Evolutionary conservation across 1,140 invertebrate species (phyloP), one percentile per base, ranked within the genome.

Genomic region (Brachionus koreanus): DNA sequence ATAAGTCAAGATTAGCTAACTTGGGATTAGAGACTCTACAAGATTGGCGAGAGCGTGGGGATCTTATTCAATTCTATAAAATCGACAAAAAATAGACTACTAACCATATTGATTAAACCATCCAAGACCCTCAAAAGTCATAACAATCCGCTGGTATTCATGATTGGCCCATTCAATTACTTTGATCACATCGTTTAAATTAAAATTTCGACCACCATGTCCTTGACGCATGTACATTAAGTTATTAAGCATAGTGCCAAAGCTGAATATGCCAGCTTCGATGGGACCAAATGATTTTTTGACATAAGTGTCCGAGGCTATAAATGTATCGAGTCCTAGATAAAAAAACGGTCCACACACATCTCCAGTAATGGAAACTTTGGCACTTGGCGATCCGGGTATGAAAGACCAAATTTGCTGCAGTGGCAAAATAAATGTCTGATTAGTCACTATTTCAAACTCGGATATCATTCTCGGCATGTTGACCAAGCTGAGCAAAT

Each of bases 211-310:
- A 35, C 77, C 77, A 35, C 77, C 77, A 57, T 82, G 61, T 35
- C 61, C 81, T 29, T 82, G 61, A 13, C 95, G 91, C 92, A 97
- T 94, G 86, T 96, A 97, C 85, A 94, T 90, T 0, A 94, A 92
- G 0, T 94, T 95, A 87, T 95, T 94, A 86, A 97, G 91, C 88
- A 95, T 97, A 5, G 93, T 93, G 0, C 94, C 96, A 88, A 97
- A 97, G 84, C 95, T 96, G 88, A 96, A 98, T 90, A 97, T 94
- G 85, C 94, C 96, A 87, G 96, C 94, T 87, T 98, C 95, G 0
- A 92, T 95, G 5, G 93, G 93, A 85, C 95, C 95, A 89, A 92
- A 88, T 9, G 89, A 88, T 49, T 85, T 84, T 16, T 84, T 83
- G 82, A 89, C 82, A 23, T 86, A 83, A 67, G 86, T 86, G 74